phyloP scores from a whole-genome alignment of 2,797 vertebrate genomes.

The Babyrousa celebensis region DNA sequence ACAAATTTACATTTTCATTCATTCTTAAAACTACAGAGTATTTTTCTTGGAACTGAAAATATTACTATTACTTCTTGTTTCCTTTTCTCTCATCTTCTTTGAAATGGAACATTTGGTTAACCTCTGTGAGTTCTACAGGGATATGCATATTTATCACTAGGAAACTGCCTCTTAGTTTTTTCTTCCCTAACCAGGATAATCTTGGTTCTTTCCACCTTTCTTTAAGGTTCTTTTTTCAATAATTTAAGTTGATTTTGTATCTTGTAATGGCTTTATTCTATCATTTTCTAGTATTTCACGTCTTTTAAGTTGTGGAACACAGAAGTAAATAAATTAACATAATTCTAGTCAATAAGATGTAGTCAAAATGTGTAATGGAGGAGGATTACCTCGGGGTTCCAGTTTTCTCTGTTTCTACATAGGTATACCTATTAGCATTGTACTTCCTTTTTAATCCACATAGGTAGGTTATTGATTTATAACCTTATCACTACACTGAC shows the following conservation, averaged over 20 bases:
- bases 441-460: constrained; percentile 64
- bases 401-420: constrained; percentile 7
- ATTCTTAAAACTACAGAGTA: constrained; percentile 37
- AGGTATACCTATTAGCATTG: neutral
- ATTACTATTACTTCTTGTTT: neutral
- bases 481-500: neutral
- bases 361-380: neutral
- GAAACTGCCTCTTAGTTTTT: constrained; percentile 26
- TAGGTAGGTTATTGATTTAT: constrained; percentile 20
- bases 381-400: neutral
- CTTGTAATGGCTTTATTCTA: neutral
- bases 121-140: neutral
- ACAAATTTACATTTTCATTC: constrained; percentile 19
- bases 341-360: constrained; percentile 4
- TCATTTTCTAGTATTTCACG: constrained; percentile 38
- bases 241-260: constrained; percentile 27
- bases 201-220: neutral
- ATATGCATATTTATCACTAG: neutral
- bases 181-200: constrained; percentile 35
- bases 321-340: neutral
- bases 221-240: neutral
- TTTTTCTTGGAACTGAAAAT: constrained; percentile 55
- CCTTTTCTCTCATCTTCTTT: constrained; percentile 41
- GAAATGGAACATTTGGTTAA: neutral
- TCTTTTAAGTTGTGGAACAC: constrained; percentile 41